phyloP scores from a whole-genome alignment of 1,140 invertebrate species.

The Cecropterus lyciades region DNA sequence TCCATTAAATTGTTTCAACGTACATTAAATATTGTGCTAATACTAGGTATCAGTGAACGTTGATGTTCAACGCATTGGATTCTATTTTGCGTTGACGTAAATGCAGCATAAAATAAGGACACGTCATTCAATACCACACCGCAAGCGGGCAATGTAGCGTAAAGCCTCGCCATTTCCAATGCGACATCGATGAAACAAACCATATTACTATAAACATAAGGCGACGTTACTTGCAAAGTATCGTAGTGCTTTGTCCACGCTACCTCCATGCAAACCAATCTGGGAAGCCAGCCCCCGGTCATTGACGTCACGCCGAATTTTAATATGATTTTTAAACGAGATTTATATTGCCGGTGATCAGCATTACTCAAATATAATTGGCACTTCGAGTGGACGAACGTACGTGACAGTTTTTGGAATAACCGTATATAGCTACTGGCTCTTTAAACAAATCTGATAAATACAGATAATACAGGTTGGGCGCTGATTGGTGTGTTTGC shows the following conservation, averaged over 20 bases:
- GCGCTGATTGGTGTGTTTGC: too few species aligned
- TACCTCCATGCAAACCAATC: slow-evolving; percentile 46
- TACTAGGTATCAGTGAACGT: neutral
- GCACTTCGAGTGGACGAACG: slow-evolving; percentile 25
- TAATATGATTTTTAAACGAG: slow-evolving; percentile 40
- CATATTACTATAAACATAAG: slow-evolving; percentile 41
- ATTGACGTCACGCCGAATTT: slow-evolving; percentile 46
- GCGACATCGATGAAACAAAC: slow-evolving; percentile 29
- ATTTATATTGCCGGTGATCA: slow-evolving; percentile 23
- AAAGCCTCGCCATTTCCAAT: slow-evolving; percentile 38
- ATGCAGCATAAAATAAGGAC: slow-evolving; percentile 65
- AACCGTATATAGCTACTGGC: neutral
- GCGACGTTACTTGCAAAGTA: neutral
- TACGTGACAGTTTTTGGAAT: slow-evolving; percentile 18
- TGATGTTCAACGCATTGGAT: slow-evolving; percentile 11
- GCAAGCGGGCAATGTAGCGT: slow-evolving; percentile 52
- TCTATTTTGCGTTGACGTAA: slow-evolving; percentile 53
- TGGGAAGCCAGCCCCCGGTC: slow-evolving; percentile 47
- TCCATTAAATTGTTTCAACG: neutral
- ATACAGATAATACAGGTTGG: too few species aligned
- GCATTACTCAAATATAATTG: slow-evolving; percentile 42
- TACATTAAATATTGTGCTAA: neutral
- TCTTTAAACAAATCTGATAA: neutral
- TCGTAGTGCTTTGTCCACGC: slow-evolving; percentile 12
- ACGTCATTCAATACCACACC: slow-evolving; percentile 67